Percentiles rank a stretch among this genome's conserved stretches.
These are phyloP conservation scores for Porites lutea DNA, from an alignment of 64 coral and sea anemone genomes.

Conservation along the genomic window DNA sequence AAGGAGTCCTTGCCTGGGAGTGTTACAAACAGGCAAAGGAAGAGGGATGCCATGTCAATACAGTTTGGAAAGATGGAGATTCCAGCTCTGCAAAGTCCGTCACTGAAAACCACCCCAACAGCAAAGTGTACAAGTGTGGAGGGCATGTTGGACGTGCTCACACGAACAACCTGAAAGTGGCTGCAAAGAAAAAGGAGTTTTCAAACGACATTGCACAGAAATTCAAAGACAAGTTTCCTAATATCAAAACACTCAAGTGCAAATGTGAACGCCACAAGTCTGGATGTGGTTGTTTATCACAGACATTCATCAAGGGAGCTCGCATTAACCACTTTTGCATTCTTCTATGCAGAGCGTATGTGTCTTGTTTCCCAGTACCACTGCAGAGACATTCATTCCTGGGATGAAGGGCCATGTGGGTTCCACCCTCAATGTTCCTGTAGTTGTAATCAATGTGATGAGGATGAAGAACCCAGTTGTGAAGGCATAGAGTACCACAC, in stretches of 20 bases:
- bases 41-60: slow-evolving; percentile 34
- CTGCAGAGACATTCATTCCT: slow-evolving; percentile 43
- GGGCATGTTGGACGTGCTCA: slow-evolving; percentile 70
- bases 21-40: slow-evolving; percentile 55
- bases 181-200: slow-evolving; percentile 71
- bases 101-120: background rate
- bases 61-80: slow-evolving; percentile 49
- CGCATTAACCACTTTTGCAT: slow-evolving; percentile 68
- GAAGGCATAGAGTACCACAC: slow-evolving; percentile 46
- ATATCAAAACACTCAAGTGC: slow-evolving; percentile 37
- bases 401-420: slow-evolving; percentile 43
- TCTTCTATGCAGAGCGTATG: slow-evolving; percentile 60
- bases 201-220: background rate
- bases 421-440: slow-evolving; percentile 7
- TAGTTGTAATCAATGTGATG: slow-evolving; percentile 11
- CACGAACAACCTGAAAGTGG: slow-evolving; percentile 50
- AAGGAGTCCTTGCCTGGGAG: slow-evolving; percentile 45
- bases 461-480: slow-evolving; percentile 29
- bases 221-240: slow-evolving; percentile 43
- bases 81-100: slow-evolving; percentile 53
- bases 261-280: slow-evolving; percentile 40
- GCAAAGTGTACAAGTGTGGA: slow-evolving; percentile 49
- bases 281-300: slow-evolving; percentile 57
- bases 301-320: slow-evolving; percentile 47
- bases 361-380: slow-evolving; percentile 30